Evolutionary conservation across 2,888 invertebrate species (phyloP), one percentile per base, ranked within the genome.

Genomic region (Cataglyphis cursor): DNA sequence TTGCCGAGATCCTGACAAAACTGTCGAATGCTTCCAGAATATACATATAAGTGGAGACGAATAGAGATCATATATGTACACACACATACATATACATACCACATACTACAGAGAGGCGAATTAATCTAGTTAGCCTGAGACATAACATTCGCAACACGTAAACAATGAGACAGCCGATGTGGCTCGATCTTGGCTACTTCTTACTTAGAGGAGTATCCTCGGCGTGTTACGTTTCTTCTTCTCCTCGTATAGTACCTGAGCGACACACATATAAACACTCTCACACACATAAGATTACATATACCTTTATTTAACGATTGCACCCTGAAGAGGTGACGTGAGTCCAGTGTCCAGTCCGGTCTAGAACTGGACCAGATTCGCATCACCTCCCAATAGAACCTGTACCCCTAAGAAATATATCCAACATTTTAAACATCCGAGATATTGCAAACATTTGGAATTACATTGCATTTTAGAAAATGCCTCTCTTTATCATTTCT

Each of bases 1-100:
- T 28, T 21, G 10, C 31, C 66, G 76, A 31, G 81, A n/a, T 81
- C 61, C 65, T 44, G 78, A 83, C 64, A 80, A 84, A 66, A 76
- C 61, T 62, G 76, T 84, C 74, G 59, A 85, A 87, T 87, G 85
- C 89, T 88, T 88, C 89, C 87, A 88, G 59, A 83, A 12, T 75
- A 51, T 24, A 24, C 24, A 24, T 24, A 51, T 57, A 81, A 59
- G 38, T 68, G 81, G 10, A 83, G 64, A 64, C 48, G 62, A 31
- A 75, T 72, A 64, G 80, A 70, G 44, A 68, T 62, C 35, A 62
- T 73, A 61, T 59, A 68, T 21, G 24, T 61, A 57, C 6, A 68
- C 57, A 78, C 5, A 24, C 28, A 44, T 6, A 59, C n/a, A n/a
- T 9, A 12, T 6, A 9, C 3, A 38, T 31, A 73, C 28, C 12